phyloP scores from a whole-genome alignment of 2,888 invertebrate species.

The Branchinecta sandiegonensis region DNA sequence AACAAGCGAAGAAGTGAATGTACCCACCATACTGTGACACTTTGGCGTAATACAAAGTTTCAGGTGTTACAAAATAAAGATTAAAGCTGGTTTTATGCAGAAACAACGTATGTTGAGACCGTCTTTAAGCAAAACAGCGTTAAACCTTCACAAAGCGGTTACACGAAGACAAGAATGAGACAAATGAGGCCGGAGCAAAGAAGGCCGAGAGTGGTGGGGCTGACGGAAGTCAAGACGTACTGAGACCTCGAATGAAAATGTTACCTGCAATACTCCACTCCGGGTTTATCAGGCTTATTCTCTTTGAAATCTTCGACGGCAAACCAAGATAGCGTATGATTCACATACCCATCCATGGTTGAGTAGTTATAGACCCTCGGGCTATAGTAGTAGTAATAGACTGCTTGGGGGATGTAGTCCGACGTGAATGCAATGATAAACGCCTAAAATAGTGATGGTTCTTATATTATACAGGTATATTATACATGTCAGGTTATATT shows the following conservation, averaged over 20 bases:
- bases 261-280: slow-evolving; percentile 47
- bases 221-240: background rate
- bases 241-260: slow-evolving; percentile 6
- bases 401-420: slow-evolving; percentile 79
- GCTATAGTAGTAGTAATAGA: slow-evolving; percentile 45
- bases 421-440: slow-evolving; percentile 95
- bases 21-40: too few relatives aligned
- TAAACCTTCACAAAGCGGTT: too few relatives aligned
- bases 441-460: slow-evolving; percentile 46
- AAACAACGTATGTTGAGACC: too few relatives aligned
- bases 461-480: too few relatives aligned
- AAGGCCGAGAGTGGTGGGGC: background rate
- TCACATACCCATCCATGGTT: slow-evolving; percentile 57
- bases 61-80: background rate
- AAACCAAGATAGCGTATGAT: slow-evolving; percentile 60
- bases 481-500: too few relatives aligned
- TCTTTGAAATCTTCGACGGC: slow-evolving; percentile 45
- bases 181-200: background rate
- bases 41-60: too few relatives aligned
- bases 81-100: background rate
- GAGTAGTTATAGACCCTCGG: slow-evolving; percentile 24
- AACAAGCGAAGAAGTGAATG: too few relatives aligned
- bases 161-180: background rate
- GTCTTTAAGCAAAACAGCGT: too few relatives aligned
- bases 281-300: slow-evolving; percentile 25